phyloP scores from a whole-genome alignment of 1,140 invertebrate species.

The Lamellibrachia luymesi region DNA sequence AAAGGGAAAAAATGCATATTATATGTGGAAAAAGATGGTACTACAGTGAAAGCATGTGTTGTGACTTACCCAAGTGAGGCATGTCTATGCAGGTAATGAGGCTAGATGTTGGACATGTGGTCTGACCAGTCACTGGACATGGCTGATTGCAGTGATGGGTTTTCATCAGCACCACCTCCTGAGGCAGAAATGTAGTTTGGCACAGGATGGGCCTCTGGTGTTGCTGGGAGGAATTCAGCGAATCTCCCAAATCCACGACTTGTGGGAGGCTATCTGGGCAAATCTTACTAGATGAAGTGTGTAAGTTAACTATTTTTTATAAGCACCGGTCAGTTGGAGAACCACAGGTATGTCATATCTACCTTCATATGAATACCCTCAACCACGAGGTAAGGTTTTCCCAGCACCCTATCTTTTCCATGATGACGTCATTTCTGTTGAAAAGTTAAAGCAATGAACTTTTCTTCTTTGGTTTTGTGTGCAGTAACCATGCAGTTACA shows the following conservation, averaged over 20 bases:
- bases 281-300: neutral
- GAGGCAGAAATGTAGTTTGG: neutral
- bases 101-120: neutral
- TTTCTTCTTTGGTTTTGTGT: neutral
- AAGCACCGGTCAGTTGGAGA: neutral
- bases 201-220: neutral
- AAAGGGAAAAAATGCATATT: too few relatives aligned
- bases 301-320: neutral
- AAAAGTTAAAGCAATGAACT: neutral
- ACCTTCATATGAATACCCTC: neutral
- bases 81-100: neutral
- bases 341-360: neutral
- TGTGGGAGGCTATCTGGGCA: neutral
- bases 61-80: neutral
- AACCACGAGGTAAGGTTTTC: neutral
- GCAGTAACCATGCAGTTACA: neutral
- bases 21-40: neutral
- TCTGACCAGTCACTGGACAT: neutral
- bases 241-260: neutral
- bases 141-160: neutral
- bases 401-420: neutral
- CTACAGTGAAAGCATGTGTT: neutral
- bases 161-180: neutral
- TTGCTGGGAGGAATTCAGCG: neutral
- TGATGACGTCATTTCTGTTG: neutral